Conservation (phyloP, 2,888 invertebrate genomes). For the Orthosia gothica region DNA sequence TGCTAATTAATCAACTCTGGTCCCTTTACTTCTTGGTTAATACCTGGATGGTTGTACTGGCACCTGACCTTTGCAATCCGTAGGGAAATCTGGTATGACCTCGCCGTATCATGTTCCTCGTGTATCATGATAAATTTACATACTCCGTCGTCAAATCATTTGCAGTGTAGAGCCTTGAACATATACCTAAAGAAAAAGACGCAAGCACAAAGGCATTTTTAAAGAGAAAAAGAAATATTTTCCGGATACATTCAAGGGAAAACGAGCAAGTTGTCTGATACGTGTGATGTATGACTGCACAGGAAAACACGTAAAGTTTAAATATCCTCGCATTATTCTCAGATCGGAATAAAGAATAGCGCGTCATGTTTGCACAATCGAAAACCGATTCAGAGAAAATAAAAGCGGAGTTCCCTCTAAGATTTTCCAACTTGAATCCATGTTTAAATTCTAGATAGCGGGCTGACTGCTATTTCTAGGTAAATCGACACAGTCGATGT, state of each 20-base stretch:
- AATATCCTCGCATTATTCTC: constrained; percentile 50
- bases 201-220: constrained; percentile 21
- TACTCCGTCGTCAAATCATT: constrained; percentile 43
- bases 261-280: constrained; percentile 30
- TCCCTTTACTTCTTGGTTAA: constrained; percentile 30
- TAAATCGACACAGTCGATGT: constrained; percentile 61
- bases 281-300: constrained; percentile 35
- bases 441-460: constrained; percentile 64
- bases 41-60: constrained; percentile 8
- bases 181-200: constrained; percentile 5
- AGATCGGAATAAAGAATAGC: constrained; percentile 49
- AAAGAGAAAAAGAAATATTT: constrained; percentile 14
- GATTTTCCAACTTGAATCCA: constrained; percentile 53
- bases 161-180: constrained; percentile 20
- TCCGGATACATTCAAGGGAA: background rate
- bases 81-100: constrained; percentile 47
- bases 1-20: constrained; percentile 8
- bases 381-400: constrained; percentile 62
- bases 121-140: constrained; percentile 55
- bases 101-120: constrained; percentile 30
- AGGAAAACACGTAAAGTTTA: constrained; percentile 42
- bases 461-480: constrained; percentile 62
- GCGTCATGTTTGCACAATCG: constrained; percentile 59
- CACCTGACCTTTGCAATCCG: constrained; percentile 42
- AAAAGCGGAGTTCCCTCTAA: constrained; percentile 42